Evolutionary conservation across 2,888 invertebrate genomes (phyloP).

Genomic region (Congeria kusceri): DNA sequence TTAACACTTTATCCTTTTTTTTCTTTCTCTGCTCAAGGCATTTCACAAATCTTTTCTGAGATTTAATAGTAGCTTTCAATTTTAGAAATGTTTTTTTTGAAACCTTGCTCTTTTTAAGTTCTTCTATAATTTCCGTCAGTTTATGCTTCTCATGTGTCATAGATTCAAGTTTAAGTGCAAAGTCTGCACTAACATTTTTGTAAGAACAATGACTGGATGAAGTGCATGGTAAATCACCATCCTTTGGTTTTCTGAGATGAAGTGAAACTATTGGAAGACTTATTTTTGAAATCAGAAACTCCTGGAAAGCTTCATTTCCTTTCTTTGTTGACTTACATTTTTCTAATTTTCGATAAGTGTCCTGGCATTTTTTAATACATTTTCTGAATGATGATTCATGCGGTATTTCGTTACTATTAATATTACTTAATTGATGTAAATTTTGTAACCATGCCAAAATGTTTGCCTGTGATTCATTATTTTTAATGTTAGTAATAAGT

Average conservation of each 20-base stretch:
- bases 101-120: conserved; percentile 15
- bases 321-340: not conserved
- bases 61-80: not conserved
- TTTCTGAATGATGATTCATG: conserved; percentile 15
- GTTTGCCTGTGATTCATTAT: not conserved
- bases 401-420: not conserved
- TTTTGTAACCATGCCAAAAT: not conserved
- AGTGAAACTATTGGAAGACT: conserved; percentile 3
- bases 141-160: not conserved
- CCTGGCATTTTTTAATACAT: conserved; percentile 8
- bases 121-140: conserved; percentile 6
- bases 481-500: not conserved
- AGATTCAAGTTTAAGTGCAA: not conserved
- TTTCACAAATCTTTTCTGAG: not conserved
- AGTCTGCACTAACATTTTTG: conserved; percentile 5
- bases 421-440: not conserved
- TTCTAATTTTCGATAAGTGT: conserved; percentile 4
- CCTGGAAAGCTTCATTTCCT: not conserved
- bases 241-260: not conserved
- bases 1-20: not conserved
- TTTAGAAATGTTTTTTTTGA: not conserved
- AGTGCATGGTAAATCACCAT: not conserved
- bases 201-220: not conserved
- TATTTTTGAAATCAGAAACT: not conserved
- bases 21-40: not conserved